Conservation (phyloP, 2,113 vertebrate species). For the Ammospiza nelsoni region DNA sequence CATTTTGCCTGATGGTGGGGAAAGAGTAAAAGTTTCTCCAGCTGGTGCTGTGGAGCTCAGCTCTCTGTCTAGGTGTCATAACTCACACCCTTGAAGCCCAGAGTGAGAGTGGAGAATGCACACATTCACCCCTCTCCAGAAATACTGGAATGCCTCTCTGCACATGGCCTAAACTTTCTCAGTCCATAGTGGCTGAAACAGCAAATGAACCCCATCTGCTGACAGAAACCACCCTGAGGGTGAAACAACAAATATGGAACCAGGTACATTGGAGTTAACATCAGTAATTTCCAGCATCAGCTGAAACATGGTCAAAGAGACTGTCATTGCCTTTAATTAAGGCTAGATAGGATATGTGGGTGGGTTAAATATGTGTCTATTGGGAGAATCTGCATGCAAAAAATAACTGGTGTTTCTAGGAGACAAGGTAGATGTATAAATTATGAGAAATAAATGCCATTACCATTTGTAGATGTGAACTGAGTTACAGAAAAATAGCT, state of each 20-base stretch:
- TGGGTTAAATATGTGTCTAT: neutral
- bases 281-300: neutral
- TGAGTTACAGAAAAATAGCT: neutral
- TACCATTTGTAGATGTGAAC: neutral
- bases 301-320: neutral
- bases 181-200: neutral
- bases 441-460: neutral
- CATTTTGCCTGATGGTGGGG: neutral
- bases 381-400: neutral
- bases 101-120: accelerated
- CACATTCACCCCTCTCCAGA: neutral
- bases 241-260: neutral
- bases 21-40: neutral
- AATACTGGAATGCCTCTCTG: neutral
- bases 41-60: neutral
- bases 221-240: neutral
- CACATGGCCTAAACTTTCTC: neutral
- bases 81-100: neutral
- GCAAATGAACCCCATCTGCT: neutral
- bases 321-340: neutral
- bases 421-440: neutral
- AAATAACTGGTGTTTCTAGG: neutral
- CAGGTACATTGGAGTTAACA: neutral
- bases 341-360: neutral
- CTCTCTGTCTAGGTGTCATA: neutral